Evolutionary conservation across 2,113 vertebrate species (phyloP).

Genomic region (Cnemophilus loriae): DNA sequence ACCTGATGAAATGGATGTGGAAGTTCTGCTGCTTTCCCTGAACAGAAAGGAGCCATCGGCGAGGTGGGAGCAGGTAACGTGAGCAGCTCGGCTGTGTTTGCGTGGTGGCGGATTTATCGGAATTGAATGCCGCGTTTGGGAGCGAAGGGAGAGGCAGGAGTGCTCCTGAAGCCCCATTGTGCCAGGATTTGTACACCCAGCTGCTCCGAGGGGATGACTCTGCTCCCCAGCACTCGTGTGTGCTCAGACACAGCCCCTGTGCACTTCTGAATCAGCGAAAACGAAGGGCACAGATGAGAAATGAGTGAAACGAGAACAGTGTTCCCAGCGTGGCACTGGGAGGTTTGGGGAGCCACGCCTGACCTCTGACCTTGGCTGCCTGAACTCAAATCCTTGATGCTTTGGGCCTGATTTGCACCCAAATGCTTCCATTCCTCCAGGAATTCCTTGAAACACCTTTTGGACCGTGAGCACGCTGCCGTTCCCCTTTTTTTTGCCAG

Average conservation of each 20-base stretch:
- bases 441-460: background rate
- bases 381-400: fast-evolving
- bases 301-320: fast-evolving
- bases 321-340: background rate
- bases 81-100: background rate
- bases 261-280: fast-evolving
- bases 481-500: fast-evolving
- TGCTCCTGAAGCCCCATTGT: background rate
- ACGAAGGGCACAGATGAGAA: background rate
- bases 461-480: fast-evolving
- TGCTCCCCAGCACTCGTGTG: fast-evolving
- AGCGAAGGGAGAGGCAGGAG: background rate
- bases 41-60: background rate
- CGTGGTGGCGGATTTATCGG: background rate
- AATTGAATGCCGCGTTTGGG: fast-evolving
- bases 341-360: background rate
- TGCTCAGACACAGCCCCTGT: fast-evolving
- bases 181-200: background rate
- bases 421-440: background rate
- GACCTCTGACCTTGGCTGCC: background rate
- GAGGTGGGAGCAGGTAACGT: background rate
- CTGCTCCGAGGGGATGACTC: fast-evolving
- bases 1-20: background rate
- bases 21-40: background rate
- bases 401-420: background rate